Conservation (phyloP, 2,797 vertebrate species). For the Malurus leucopterus region DNA sequence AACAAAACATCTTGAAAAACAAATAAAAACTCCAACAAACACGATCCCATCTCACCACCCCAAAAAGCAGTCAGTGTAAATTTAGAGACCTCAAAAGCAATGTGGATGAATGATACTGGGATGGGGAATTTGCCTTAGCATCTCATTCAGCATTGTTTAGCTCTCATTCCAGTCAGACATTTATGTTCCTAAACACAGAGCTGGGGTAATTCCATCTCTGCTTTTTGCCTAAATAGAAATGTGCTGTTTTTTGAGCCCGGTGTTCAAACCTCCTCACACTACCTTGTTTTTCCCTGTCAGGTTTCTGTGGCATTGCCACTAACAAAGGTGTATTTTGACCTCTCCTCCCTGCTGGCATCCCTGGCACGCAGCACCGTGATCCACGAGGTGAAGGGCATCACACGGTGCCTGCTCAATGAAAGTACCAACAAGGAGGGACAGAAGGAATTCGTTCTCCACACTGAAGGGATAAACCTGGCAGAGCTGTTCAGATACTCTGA, state of each 20-base stretch:
- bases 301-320: constrained; percentile 82
- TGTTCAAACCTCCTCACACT: neutral
- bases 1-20: neutral
- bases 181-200: neutral
- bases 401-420: constrained; percentile 86
- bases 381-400: constrained; percentile 87
- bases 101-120: neutral
- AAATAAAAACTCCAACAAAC: neutral
- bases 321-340: constrained; percentile 87
- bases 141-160: neutral
- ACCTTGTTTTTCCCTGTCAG: constrained; percentile 45
- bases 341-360: constrained; percentile 80
- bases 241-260: neutral
- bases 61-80: neutral
- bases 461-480: constrained; percentile 91
- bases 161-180: neutral
- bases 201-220: fast-evolving
- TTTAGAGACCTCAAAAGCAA: neutral
- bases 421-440: constrained; percentile 69
- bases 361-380: constrained; percentile 81
- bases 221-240: neutral
- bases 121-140: neutral
- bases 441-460: constrained; percentile 81
- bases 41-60: no score
- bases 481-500: constrained; percentile 87